Base-by-base conservation (phyloP, 2,113 vertebrate species). In the Brachirus orientalis region DNA sequence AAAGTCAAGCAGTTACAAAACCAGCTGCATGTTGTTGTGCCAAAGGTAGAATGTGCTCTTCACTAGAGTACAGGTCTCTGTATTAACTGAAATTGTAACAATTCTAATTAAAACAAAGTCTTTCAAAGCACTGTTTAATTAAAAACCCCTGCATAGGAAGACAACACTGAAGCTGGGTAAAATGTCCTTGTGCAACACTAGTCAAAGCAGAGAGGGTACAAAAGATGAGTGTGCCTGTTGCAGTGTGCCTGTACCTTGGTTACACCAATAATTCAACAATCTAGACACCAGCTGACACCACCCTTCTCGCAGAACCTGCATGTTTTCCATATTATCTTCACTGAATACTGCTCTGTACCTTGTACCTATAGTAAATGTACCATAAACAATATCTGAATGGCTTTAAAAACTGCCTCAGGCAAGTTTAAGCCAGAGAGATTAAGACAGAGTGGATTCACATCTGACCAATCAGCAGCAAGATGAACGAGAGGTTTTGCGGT, bases 401-500 rank as follows among this genome's bases (percentile, higher is more conserved):
- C 76, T 75, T 35, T 67, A 55, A 41, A 46, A 59, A 53, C 68
- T 55, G 73, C 53, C 50, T 33, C 16, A 9, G 59, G 52, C 44
- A 59, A 38, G 60, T 69, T 83, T 76, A 22, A 56, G 63, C 78
- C 44, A 78, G 66, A 58, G 1, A 52, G 13, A 57, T 60, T 69
- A 65, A 59, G 45, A 72, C 47, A 55, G 20, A 48, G 53, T 59
- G 48, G 58, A 80, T 38, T 63, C 45, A 33, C 53, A 65, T 35
- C 1, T 43, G 71, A 56, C 47, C 46, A 75, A 77, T 94, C 88
- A 94, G 84, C 93, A 99, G 88, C 97, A 99, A 51, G 94, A 96
- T 8, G 92, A 82, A 33, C 95, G 95, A 18, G 94, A 86, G 0
- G 91, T 88, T 86, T 96, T 97, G 73, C 96, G 94, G 83, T 93